Conservation (phyloP, 2,113 vertebrate species). For the Galeopterus variegatus region DNA sequence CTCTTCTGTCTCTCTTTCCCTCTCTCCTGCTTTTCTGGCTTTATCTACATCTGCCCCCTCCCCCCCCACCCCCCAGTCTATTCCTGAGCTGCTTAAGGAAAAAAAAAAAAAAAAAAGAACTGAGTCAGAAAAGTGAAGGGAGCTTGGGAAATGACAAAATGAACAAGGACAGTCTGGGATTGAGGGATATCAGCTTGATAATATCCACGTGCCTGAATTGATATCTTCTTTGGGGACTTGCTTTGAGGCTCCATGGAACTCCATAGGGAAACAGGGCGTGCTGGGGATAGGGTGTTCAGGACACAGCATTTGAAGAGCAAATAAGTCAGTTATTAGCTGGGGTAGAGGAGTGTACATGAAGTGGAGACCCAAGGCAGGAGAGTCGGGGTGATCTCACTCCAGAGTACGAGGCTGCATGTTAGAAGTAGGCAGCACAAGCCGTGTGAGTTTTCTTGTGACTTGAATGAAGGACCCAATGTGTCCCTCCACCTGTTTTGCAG, state of each 20-base stretch:
- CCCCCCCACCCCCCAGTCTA: background rate
- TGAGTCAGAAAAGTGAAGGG: constrained; percentile 56
- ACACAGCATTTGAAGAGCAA: background rate
- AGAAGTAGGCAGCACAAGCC: background rate
- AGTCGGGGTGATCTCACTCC: background rate
- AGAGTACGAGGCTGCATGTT: background rate
- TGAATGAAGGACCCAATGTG: background rate
- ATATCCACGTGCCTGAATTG: constrained; percentile 48
- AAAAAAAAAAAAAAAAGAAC: background rate
- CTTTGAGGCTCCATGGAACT: constrained; percentile 40
- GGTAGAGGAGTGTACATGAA: background rate
- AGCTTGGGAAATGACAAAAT: background rate
- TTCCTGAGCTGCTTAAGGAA: constrained; percentile 56
- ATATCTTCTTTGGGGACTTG: constrained; percentile 33
- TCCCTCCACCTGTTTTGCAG: constrained; percentile 22
- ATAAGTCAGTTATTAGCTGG: background rate
- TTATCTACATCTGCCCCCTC: background rate
- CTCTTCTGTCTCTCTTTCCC: background rate
- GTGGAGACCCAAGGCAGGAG: background rate
- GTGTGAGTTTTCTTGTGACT: constrained; percentile 42
- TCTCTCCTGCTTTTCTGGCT: background rate
- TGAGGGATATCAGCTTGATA: background rate
- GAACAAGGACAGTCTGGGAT: background rate
- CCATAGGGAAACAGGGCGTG: background rate
- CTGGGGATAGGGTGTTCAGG: background rate